These are phyloP conservation scores for Protodeltote pygarga DNA, from an alignment of 2,888 invertebrate species.

Conservation along the genomic window DNA sequence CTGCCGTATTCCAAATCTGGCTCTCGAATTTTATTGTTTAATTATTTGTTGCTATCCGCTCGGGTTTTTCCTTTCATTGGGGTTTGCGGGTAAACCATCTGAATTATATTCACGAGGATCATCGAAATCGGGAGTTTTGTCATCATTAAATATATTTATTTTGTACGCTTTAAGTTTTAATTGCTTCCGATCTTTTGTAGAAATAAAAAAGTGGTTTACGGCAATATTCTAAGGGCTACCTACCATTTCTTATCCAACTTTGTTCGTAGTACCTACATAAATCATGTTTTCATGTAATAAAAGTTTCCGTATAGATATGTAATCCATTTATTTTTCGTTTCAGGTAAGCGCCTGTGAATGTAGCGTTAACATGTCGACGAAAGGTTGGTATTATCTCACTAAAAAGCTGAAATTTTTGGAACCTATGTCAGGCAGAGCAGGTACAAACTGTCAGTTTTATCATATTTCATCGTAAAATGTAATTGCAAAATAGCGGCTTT, in stretches of 20 bases:
- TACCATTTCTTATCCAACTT: slow-evolving; percentile 7
- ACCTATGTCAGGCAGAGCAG: slow-evolving; percentile 30
- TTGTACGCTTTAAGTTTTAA: slow-evolving; percentile 4
- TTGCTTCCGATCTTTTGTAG: background rate
- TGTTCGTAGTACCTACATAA: slow-evolving; percentile 2
- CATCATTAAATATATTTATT: slow-evolving; percentile 10
- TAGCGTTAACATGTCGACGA: slow-evolving; percentile 20
- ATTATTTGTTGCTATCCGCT: slow-evolving; percentile 46
- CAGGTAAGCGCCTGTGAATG: slow-evolving; percentile 35
- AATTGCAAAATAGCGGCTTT: slow-evolving; percentile 58
- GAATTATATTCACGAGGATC: slow-evolving; percentile 15
- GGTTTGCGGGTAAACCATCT: slow-evolving; percentile 17
- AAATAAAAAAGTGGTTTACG: slow-evolving; percentile 7
- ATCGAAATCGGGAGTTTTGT: too few species aligned
- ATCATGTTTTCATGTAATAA: slow-evolving; percentile 17
- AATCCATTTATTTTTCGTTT: slow-evolving; percentile 38
- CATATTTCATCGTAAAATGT: slow-evolving; percentile 46
- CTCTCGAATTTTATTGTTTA: slow-evolving; percentile 60
- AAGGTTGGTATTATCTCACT: slow-evolving; percentile 31
- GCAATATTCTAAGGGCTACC: background rate
- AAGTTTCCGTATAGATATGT: slow-evolving; percentile 16
- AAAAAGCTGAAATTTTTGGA: slow-evolving; percentile 19
- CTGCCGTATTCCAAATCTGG: slow-evolving; percentile 65
- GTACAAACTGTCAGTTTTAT: slow-evolving; percentile 33
- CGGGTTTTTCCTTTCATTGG: slow-evolving; percentile 23